These are phyloP conservation scores for Laterallus jamaicensis DNA, from an alignment of 2,113 vertebrate species.

Conservation along the genomic window DNA sequence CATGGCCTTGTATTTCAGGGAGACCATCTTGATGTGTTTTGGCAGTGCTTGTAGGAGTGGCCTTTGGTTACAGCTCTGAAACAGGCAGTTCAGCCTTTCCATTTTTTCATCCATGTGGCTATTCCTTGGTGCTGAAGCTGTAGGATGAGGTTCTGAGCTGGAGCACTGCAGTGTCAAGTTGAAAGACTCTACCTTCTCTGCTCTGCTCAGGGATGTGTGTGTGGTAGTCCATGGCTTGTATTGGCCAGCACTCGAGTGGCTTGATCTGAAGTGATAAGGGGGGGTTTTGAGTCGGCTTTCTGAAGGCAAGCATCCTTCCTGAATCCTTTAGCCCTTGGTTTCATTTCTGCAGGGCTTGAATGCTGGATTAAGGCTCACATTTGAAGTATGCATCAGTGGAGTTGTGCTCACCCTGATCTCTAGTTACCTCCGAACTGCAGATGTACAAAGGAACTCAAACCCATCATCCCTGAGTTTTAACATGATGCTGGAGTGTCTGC, in stretches of 20 bases:
- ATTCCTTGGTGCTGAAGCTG: background rate
- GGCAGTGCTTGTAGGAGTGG: background rate
- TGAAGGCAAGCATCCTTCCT: background rate
- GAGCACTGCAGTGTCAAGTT: background rate
- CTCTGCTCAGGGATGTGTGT: accelerated
- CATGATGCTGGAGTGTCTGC: background rate
- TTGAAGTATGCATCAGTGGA: background rate
- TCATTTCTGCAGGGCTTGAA: background rate
- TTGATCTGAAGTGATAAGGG: background rate
- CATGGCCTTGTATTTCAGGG: accelerated
- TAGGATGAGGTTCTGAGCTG: background rate
- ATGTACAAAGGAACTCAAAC: background rate
- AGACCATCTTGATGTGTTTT: background rate
- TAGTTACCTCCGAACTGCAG: background rate
- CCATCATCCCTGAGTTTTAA: background rate
- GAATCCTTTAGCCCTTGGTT: background rate
- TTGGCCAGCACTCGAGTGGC: background rate
- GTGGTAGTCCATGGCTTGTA: background rate
- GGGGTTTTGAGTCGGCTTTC: background rate
- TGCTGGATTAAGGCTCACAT: background rate
- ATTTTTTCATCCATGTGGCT: accelerated
- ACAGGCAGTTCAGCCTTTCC: accelerated
- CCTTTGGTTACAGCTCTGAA: background rate
- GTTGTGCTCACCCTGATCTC: background rate
- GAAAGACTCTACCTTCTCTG: background rate